A percentile compares a stretch with the other conserved stretches of the same genome.
These are phyloP conservation scores for Unio pictorum DNA, from an alignment of 2,888 invertebrate species.

Conservation along the genomic window DNA sequence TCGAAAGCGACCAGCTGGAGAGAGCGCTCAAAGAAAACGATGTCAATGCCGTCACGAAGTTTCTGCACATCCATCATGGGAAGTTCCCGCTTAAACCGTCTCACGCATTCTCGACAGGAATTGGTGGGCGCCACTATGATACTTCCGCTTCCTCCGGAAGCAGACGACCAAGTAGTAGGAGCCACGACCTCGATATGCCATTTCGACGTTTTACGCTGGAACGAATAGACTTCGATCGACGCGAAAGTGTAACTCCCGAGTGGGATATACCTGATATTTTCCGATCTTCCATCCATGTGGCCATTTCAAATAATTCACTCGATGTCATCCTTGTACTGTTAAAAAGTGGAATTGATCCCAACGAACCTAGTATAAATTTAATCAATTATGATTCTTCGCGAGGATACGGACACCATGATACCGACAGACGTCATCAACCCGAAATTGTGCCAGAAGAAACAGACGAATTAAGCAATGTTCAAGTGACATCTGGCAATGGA, in stretches of 20 bases:
- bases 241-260: slow-evolving; percentile 64
- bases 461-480: slow-evolving; percentile 11
- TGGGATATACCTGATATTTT: slow-evolving; percentile 73
- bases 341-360: slow-evolving; percentile 76
- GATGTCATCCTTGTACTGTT: slow-evolving; percentile 75
- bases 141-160: slow-evolving; percentile 39
- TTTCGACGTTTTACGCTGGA: slow-evolving; percentile 70
- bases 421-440: slow-evolving; percentile 18
- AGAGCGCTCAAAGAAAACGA: slow-evolving; percentile 75
- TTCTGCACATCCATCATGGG: slow-evolving; percentile 75
- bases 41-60: slow-evolving; percentile 72
- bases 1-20: slow-evolving; percentile 74
- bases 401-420: slow-evolving; percentile 19
- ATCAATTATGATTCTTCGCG: slow-evolving; percentile 21
- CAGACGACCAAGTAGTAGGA: slow-evolving; percentile 52
- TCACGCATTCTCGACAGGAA: no score
- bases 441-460: slow-evolving; percentile 31
- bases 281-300: slow-evolving; percentile 75
- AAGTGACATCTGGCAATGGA: slow-evolving; percentile 7
- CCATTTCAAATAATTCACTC: slow-evolving; percentile 76
- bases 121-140: no score
- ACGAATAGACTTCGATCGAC: slow-evolving; percentile 58
- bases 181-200: slow-evolving; percentile 64
- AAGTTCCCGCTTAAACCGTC: slow-evolving; percentile 54
- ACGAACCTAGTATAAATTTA: slow-evolving; percentile 72